These are phyloP conservation scores for Drosophila lini DNA, from an alignment of 1,140 invertebrate species.

Conservation along the genomic window DNA sequence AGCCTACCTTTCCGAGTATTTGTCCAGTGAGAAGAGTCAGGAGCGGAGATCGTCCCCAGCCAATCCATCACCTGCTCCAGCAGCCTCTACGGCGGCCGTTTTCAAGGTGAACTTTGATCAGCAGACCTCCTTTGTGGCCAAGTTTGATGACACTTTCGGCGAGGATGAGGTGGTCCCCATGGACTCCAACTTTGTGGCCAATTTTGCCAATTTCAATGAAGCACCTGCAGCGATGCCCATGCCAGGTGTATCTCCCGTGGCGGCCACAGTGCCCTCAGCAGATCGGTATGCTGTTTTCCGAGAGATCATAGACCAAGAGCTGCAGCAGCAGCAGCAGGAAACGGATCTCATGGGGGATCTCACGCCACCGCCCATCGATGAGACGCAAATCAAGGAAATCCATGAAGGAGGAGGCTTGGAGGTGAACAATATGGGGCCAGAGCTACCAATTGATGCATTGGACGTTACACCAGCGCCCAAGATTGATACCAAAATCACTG, in stretches of 20 bases:
- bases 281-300: slow-evolving; percentile 94
- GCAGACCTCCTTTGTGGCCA: slow-evolving; percentile 84
- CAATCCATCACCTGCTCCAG: slow-evolving; percentile 24
- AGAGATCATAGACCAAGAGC: slow-evolving; percentile 91
- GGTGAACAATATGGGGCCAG: slow-evolving; percentile 12
- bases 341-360: slow-evolving; percentile 80
- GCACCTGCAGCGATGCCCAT: slow-evolving; percentile 74
- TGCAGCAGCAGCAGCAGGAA: slow-evolving; percentile 86
- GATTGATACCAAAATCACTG: slow-evolving; percentile 84
- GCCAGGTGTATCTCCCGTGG: slow-evolving; percentile 52
- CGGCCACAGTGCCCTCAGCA: slow-evolving; percentile 83
- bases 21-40: slow-evolving; percentile 82
- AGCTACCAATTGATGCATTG: slow-evolving; percentile 33
- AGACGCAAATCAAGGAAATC: slow-evolving; percentile 30
- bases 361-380: slow-evolving; percentile 50
- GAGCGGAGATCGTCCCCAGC: slow-evolving; percentile 49
- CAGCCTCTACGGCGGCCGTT: slow-evolving; percentile 58
- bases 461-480: slow-evolving; percentile 53
- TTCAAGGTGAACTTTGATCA: slow-evolving; percentile 87
- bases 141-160: slow-evolving; percentile 87
- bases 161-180: slow-evolving; percentile 53
- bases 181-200: slow-evolving; percentile 85
- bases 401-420: slow-evolving; percentile 14
- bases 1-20: slow-evolving; percentile 89
- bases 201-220: slow-evolving; percentile 87